Conservation (phyloP, 2,888 invertebrate genomes). For the Cosmia trapezina region DNA sequence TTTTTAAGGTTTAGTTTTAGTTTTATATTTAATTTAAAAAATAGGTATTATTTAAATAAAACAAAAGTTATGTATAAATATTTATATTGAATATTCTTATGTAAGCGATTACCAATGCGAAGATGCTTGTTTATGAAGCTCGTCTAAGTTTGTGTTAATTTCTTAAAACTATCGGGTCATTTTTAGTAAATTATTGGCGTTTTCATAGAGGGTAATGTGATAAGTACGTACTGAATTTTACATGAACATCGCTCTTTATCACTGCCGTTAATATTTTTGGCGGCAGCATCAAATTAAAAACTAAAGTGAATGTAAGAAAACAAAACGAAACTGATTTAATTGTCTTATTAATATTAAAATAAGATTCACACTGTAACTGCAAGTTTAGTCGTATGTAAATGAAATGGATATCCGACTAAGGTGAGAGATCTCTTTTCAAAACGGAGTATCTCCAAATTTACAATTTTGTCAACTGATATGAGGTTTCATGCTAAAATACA, state of each 20-base stretch:
- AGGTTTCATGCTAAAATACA: no score
- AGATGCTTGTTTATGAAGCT: neutral
- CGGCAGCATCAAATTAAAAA: neutral
- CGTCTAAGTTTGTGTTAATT: neutral
- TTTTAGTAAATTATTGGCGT: slow-evolving; percentile 1
- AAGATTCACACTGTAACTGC: neutral
- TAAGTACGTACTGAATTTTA: slow-evolving; percentile 1
- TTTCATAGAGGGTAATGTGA: slow-evolving; percentile 1
- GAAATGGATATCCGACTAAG: neutral
- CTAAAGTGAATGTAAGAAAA: neutral
- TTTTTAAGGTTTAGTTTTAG: no score
- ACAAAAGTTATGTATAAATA: no score
- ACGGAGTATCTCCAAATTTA: no score
- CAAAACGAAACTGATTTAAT: neutral
- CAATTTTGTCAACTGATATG: no score
- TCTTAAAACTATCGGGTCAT: neutral
- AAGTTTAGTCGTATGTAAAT: neutral
- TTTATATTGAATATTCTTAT: no score
- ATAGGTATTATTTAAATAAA: no score
- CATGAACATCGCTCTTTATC: neutral
- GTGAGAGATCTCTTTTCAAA: no score
- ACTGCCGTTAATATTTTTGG: neutral
- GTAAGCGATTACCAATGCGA: neutral
- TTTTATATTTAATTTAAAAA: no score
- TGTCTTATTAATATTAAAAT: neutral